phyloP scores from a whole-genome alignment of 2,113 vertebrate genomes.

The Nicator chloris region DNA sequence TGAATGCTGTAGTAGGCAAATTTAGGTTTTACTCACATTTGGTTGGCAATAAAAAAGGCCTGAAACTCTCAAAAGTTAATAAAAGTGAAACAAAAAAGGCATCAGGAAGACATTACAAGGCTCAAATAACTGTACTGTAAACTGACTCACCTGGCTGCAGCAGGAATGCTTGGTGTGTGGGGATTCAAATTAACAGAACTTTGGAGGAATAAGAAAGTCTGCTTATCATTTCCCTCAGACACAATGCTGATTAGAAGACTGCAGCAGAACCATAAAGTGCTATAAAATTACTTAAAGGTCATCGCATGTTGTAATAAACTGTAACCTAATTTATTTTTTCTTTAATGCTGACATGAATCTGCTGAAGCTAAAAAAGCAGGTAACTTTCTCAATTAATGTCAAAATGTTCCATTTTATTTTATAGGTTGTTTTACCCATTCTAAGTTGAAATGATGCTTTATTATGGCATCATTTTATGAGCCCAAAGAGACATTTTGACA shows the following conservation, averaged over 20 bases:
- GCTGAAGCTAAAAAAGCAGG: slow-evolving; percentile 60
- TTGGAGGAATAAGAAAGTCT: slow-evolving; percentile 23
- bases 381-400: slow-evolving; percentile 76
- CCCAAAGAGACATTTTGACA: slow-evolving; percentile 77
- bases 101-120: neutral
- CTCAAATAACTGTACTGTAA: neutral
- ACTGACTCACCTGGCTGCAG: slow-evolving; percentile 3
- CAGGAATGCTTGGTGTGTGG: neutral
- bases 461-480: slow-evolving; percentile 71
- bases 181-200: slow-evolving; percentile 43
- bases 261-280: slow-evolving; percentile 60
- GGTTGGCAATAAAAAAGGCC: neutral
- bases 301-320: slow-evolving; percentile 71
- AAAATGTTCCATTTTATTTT: slow-evolving; percentile 73
- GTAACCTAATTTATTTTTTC: slow-evolving; percentile 71
- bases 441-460: slow-evolving; percentile 73
- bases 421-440: slow-evolving; percentile 77
- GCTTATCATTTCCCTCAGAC: slow-evolving; percentile 52
- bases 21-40: neutral
- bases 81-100: neutral
- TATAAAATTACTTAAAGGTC: slow-evolving; percentile 75
- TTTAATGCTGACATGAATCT: slow-evolving; percentile 70
- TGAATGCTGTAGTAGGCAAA: neutral
- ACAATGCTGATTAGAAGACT: slow-evolving; percentile 57
- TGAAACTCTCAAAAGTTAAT: neutral